Base-by-base conservation (phyloP, 2,888 invertebrate genomes). In the Hirtodrosophila alboralis region DNA sequence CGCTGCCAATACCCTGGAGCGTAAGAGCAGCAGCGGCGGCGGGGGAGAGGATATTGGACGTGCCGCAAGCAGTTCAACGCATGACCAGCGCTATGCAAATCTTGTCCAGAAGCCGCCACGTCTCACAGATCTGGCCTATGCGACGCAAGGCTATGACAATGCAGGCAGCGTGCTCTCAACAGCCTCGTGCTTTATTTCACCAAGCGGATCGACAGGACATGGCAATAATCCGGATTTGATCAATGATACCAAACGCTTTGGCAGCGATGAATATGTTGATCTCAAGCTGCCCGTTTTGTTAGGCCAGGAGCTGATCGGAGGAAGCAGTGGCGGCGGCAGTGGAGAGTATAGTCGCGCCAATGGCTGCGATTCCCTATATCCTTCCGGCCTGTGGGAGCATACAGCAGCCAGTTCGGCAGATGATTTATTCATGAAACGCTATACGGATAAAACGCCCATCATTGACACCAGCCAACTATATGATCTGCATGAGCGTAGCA, bases 151-250 rank as follows among this genome's bases (percentile, higher is more conserved):
- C 86, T 94, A 94, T 76, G 94, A 94, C 86, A 94, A 94, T 53
- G 92, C 93, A 71, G 94, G 94, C 41, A 93, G 93, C 76, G 92
- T 93, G 56, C 91, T 94, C 52, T 93, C 94, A 23, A 92, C 93
- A 7, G 92, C 93, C 68, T 92, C 94, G 0, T 93, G 93, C 65
- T 95, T 94, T 76, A 94, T 95, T 16, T 95, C 95, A 18, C 95
- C 95, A 26, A 94, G 95, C 31, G 94, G 94, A 30, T 93, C 94
- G 71, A 93, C 94, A 66, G 93, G 93, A 69, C 96, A 96, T 76
- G 92, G 93, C 78, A 96, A 96, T 81, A 96, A 96, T 89, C 96
- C 96, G 2, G 96, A 96, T 90, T 92, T 96, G 67, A 96, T 96
- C 84, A 95, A 95, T 85, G 96, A 96, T 87, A 96, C 96, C 3